Base-by-base conservation (phyloP, 2,888 invertebrate genomes). In the Apotomis turbidana region DNA sequence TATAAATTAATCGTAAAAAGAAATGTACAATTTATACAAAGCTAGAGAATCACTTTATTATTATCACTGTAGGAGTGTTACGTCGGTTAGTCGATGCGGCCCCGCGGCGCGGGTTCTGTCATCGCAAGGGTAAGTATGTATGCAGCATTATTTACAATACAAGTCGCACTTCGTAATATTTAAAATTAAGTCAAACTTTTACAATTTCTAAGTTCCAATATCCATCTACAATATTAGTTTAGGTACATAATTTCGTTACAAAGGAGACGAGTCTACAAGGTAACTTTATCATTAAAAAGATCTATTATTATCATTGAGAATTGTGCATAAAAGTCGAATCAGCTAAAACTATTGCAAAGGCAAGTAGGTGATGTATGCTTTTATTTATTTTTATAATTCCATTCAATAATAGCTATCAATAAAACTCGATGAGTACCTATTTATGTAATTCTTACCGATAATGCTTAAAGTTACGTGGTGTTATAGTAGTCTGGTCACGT, bases 11-110 rank as follows among this genome's bases (percentile, higher is more conserved):
- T 87, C 80, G 85, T 92, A 90, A 90, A 82, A 89, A 88, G 88
- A 89, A 93, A 93, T 93, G 87, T 93, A 93, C 92, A 93, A 82
- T 90, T 92, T 91, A 88, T 92, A 93, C 91, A 92, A 88, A 89
- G 88, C 87, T 90, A 89, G 86, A 85, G 87, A 87, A 92, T 90
- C 92, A 91, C 91, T 86, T 81, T 77, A 85, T 83, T 83, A 85
- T 88, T 90, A 91, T 92, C 92, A 91, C 92, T 88, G 87, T 82
- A 81, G 80, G 85, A 83, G 80, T 80, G 85, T 82, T 82, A 83
- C 82, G 80, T 82, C 79, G 81, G 82, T 84, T 81, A 81, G 81
- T 82, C 77, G 79, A 79, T 78, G 74, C 77, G 73, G 71, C 77
- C 71, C 41, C 55, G 66, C 61, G 27, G 46, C 78, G 76, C 77